Evolutionary conservation across 2,113 vertebrate genomes (phyloP).

Genomic region (Heterochromis multidens): DNA sequence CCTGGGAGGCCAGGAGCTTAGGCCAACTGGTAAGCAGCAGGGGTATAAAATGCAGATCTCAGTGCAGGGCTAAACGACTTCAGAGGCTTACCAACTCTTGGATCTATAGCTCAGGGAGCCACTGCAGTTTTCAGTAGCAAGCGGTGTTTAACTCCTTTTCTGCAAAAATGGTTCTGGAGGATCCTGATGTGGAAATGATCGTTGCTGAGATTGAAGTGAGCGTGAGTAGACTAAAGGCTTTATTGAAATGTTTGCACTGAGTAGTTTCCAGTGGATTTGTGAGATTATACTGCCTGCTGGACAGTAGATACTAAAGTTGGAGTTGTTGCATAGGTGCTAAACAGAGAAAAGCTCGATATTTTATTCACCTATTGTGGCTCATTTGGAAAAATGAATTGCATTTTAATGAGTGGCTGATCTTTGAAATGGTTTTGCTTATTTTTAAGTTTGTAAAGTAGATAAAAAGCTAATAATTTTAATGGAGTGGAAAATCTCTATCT

Average conservation of each 20-base stretch:
- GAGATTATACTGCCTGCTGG: background rate
- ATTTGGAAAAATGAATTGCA: background rate
- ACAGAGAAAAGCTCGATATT: background rate
- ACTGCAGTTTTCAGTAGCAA: background rate
- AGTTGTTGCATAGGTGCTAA: background rate
- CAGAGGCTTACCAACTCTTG: conserved; percentile 26
- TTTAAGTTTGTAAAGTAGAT: background rate
- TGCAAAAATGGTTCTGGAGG: conserved; percentile 84
- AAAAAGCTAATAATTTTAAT: background rate
- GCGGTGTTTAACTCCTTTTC: conserved; percentile 8
- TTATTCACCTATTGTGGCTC: background rate
- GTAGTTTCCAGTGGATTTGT: background rate
- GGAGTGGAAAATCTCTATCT: background rate
- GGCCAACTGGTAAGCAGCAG: conserved; percentile 59
- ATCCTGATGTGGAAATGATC: conserved; percentile 80
- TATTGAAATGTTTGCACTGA: background rate
- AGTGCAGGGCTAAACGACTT: conserved; percentile 23
- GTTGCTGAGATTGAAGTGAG: conserved; percentile 79
- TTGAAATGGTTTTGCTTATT: background rate
- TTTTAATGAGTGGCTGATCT: background rate
- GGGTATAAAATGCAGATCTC: conserved; percentile 78
- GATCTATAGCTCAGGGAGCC: conserved; percentile 56
- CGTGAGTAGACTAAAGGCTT: conserved; percentile 76
- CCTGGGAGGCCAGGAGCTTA: conserved; percentile 79
- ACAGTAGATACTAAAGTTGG: background rate